A percentile compares a stretch with the other conserved stretches of the same genome.
phyloP scores from a whole-genome alignment of 2,888 invertebrate species.

The Cancer borealis region DNA sequence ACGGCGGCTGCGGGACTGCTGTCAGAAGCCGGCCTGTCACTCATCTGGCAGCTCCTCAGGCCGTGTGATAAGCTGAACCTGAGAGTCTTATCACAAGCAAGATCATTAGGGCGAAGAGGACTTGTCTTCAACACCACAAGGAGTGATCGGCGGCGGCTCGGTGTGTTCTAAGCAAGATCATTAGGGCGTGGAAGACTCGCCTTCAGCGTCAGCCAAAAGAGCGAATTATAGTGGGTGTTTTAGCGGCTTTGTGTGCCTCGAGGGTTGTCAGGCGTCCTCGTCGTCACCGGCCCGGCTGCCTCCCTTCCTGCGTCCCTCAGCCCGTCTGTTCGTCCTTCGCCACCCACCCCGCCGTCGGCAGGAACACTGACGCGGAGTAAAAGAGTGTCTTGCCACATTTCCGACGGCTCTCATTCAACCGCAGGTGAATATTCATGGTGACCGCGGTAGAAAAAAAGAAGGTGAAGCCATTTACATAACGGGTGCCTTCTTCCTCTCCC shows the following conservation, averaged over 20 bases:
- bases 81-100: constrained; percentile 11
- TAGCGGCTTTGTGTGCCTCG: not conserved
- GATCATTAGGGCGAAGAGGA: constrained; percentile 29
- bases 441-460: not conserved
- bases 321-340: not conserved
- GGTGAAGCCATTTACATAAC: constrained; percentile 24
- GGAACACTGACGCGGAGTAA: constrained; percentile 16
- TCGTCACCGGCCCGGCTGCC: not conserved
- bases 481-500: constrained; percentile 7
- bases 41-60: not conserved
- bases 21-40: not conserved
- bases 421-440: constrained; percentile 1
- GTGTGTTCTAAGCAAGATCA: not conserved
- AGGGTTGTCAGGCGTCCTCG: not conserved
- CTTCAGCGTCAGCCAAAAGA: not conserved
- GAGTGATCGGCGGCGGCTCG: not conserved
- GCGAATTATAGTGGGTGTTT: not conserved
- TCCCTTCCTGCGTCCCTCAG: not conserved
- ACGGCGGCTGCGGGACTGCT: not conserved
- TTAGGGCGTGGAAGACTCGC: not conserved
- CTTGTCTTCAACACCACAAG: constrained; percentile 17
- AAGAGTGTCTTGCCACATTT: constrained; percentile 33
- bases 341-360: constrained; percentile 28
- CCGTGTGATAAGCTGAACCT: not conserved
- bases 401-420: constrained; percentile 34